phyloP scores from a whole-genome alignment of 2,113 vertebrate genomes.

The Amphilophus citrinellus region DNA sequence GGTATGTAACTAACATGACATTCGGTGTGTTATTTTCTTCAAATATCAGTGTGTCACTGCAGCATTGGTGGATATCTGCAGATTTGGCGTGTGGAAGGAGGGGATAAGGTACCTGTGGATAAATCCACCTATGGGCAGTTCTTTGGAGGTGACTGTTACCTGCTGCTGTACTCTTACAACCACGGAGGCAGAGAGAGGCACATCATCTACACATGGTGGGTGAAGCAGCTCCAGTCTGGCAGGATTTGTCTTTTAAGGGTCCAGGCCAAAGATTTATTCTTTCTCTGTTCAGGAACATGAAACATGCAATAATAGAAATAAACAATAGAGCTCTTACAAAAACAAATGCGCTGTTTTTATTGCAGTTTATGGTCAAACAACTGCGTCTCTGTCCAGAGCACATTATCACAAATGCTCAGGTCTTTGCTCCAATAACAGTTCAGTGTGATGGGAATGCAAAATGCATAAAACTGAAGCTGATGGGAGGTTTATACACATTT shows the following conservation, averaged over 20 bases:
- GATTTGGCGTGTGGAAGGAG: conserved; percentile 82
- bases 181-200: conserved; percentile 55
- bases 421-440: too few relatives aligned
- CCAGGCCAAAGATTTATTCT: background rate
- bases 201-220: conserved; percentile 85
- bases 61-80: conserved; percentile 42
- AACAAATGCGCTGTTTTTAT: too few relatives aligned
- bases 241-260: background rate
- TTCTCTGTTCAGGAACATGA: background rate
- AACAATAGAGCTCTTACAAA: too few relatives aligned
- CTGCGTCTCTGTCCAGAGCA: too few relatives aligned
- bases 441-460: too few relatives aligned
- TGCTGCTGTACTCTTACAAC: conserved; percentile 80
- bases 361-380: too few relatives aligned
- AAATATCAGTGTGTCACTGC: background rate
- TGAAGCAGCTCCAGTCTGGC: background rate
- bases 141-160: conserved; percentile 84
- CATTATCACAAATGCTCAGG: too few relatives aligned
- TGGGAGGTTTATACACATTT: too few relatives aligned
- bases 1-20: conserved; percentile 55
- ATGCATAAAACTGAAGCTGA: too few relatives aligned
- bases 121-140: conserved; percentile 77
- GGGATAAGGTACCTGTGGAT: conserved; percentile 68
- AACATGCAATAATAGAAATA: background rate
- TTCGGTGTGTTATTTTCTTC: background rate